These are phyloP conservation scores for Eupelmus urozonus DNA, from an alignment of 2,888 invertebrate genomes.

Conservation along the genomic window DNA sequence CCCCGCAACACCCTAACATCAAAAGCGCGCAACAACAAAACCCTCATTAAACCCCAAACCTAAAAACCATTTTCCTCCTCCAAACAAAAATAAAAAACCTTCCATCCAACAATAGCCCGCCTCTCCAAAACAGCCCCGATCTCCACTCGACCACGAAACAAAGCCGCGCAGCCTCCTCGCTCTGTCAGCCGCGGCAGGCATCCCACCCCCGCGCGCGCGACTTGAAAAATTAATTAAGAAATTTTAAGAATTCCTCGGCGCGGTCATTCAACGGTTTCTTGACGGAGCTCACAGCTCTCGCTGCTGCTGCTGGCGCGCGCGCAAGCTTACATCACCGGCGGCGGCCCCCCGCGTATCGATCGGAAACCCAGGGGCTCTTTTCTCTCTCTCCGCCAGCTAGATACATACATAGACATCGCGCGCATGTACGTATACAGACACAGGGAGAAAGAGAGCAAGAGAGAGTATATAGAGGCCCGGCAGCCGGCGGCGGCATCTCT, in stretches of 20 bases:
- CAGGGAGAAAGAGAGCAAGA: conserved; percentile 19
- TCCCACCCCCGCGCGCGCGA: too few species aligned
- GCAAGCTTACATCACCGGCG: conserved; percentile 36
- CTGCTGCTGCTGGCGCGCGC: too few species aligned
- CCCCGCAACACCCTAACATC: too few species aligned
- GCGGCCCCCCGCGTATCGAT: conserved; percentile 29
- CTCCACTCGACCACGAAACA: too few species aligned
- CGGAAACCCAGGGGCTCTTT: not conserved
- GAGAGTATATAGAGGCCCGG: conserved; percentile 12
- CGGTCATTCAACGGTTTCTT: conserved; percentile 38
- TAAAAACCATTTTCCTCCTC: too few species aligned
- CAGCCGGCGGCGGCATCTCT: conserved; percentile 9
- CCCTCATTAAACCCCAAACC: too few species aligned
- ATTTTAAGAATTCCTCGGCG: conserved; percentile 21
- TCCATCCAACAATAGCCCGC: too few species aligned
- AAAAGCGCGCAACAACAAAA: too few species aligned
- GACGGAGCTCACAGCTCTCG: conserved; percentile 36
- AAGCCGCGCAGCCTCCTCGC: too few species aligned
- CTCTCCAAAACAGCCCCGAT: too few species aligned
- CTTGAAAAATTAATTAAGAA: conserved; percentile 42
- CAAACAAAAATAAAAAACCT: too few species aligned
- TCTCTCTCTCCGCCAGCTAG: not conserved
- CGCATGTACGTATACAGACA: not conserved
- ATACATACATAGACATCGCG: not conserved
- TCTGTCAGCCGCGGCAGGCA: too few species aligned